Conservation (phyloP, 1,140 invertebrate genomes). For the Sycobia sp. region DNA sequence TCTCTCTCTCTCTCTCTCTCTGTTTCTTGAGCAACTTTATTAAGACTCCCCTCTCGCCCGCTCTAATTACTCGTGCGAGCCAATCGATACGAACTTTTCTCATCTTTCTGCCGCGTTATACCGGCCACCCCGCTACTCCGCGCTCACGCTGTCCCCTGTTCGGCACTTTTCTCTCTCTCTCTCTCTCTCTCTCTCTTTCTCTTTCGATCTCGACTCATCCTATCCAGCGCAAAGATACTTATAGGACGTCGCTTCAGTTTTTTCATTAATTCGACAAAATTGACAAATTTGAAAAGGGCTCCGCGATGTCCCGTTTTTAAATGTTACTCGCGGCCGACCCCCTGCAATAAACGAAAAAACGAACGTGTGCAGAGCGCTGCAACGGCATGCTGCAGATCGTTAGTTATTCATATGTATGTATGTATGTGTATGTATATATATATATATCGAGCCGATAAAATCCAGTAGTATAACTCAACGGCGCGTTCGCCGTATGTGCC, state of each 20-base stretch:
- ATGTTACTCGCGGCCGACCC: no score
- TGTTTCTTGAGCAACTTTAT: constrained; percentile 25
- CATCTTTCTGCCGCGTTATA: constrained; percentile 16
- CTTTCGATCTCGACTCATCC: not conserved
- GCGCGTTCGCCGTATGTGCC: constrained; percentile 6
- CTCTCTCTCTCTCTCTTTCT: not conserved
- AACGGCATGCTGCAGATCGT: not conserved
- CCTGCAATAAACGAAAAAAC: constrained; percentile 8
- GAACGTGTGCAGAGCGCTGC: not conserved
- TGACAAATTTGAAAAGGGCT: no score
- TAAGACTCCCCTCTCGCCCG: constrained; percentile 27
- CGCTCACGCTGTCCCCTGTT: not conserved
- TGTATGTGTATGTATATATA: no score
- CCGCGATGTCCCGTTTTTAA: no score
- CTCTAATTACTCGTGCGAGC: constrained; percentile 27
- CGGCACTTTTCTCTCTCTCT: not conserved
- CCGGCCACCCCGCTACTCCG: not conserved
- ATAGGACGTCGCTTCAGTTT: constrained; percentile 7
- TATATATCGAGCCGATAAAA: constrained; percentile 6
- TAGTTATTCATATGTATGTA: no score
- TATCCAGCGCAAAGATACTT: not conserved
- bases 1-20: not conserved
- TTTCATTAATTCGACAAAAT: constrained; percentile 19
- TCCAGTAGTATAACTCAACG: constrained; percentile 17
- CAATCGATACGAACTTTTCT: constrained; percentile 32